Percentiles rank a stretch among this genome's conserved stretches.
These are phyloP conservation scores for Megamerina dolium DNA, from an alignment of 2,888 invertebrate genomes.

Conservation along the genomic window DNA sequence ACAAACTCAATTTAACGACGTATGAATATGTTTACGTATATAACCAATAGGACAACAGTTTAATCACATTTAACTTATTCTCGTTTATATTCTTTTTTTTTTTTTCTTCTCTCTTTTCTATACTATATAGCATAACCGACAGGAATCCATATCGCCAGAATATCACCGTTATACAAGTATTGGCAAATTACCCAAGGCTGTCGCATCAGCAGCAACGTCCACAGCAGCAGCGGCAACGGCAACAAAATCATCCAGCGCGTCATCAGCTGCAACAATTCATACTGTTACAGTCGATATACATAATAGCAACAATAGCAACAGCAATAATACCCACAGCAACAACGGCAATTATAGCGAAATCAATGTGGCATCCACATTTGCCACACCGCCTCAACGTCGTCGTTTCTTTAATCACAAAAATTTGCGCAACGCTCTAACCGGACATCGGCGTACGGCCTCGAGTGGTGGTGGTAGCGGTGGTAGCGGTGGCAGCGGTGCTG, in stretches of 20 bases:
- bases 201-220: conserved; percentile 16
- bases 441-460: conserved; percentile 45
- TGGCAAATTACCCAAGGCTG: conserved; percentile 41
- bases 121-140: conserved; percentile 41
- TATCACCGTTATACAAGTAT: conserved; percentile 44
- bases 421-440: conserved; percentile 68
- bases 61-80: neutral
- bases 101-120: conserved; percentile 10
- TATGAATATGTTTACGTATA: no score
- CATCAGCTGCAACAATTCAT: conserved; percentile 22
- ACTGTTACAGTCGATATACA: conserved; percentile 27
- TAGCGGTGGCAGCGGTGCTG: conserved; percentile 28
- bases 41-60: no score
- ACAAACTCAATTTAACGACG: no score
- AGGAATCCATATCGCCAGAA: conserved; percentile 48
- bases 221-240: conserved; percentile 20
- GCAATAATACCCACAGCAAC: conserved; percentile 15
- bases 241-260: no score
- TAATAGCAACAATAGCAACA: conserved; percentile 14
- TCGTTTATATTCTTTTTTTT: conserved; percentile 4
- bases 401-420: conserved; percentile 77
- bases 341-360: conserved; percentile 39
- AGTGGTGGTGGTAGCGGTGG: conserved; percentile 37
- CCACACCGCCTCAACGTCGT: conserved; percentile 71
- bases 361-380: conserved; percentile 61